Evolutionary conservation across 92 coral and sea anemone genomes (phyloP), one percentile per base, ranked within the genome.

Genomic region (Montipora capitata): DNA sequence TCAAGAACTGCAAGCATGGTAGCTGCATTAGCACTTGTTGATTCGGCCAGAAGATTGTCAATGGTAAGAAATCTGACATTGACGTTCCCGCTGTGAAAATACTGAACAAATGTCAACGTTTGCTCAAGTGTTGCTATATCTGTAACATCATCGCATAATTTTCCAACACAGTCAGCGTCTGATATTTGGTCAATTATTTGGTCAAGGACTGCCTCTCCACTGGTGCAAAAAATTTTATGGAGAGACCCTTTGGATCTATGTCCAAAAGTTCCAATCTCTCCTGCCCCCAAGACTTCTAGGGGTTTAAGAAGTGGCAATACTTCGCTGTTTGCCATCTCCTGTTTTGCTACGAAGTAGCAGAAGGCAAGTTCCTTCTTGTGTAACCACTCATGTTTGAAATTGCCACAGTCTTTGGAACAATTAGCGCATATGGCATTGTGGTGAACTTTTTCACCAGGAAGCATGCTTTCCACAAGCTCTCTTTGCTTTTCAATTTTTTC

Each of bases 1-100:
- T 74, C 63, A 74, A 49, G 65, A 74, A 74, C 79, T 74, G 79
- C 79, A 74, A 74, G 77, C 77, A 49, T 72, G 57, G 77, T 72
- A 72, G 77, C 20, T 18, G 20, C 20, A 18, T 18, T 18, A 18
- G 20, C 20, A 18, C 20, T 18, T 18, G 20, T 18, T 18, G 20
- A 18, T 18, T 18, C 20, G 20, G 20, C 20, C 20, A 18, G 20
- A 18, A 18, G 20, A 18, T 18, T 18, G 20, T 18, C 20, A 18
- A 18, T 18, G 20, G 20, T 18, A 18, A 18, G 20, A 18, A 18
- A 18, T 18, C 20, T 18, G 20, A 18, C 20, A 18, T 18, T 18
- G 57, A 73, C 78, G 41, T 73, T 73, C 52, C 78, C 59, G 43
- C 52, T 44, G 78, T 73, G 61, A 73, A 73, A 57, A 73, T 73